Evolutionary conservation across 2,797 vertebrate genomes (phyloP), one percentile per base, ranked within the genome.

Genomic region (Rhynchotus rufescens): DNA sequence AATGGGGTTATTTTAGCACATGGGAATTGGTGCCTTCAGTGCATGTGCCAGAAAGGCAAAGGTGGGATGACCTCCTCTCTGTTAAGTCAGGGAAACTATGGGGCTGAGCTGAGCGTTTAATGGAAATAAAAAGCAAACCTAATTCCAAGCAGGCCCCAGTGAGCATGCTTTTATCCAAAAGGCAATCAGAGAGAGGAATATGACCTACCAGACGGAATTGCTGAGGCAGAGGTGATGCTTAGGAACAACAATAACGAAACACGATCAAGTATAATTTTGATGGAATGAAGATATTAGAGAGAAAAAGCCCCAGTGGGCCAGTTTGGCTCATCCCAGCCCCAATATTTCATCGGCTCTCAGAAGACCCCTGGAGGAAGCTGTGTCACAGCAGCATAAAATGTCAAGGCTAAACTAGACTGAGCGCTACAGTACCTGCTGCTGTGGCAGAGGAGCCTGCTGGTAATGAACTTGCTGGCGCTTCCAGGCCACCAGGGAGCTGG

Each of bases 181-280:
- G 90, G 88, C 96, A 96, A 95, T 95, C 96, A 95, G 89, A 88
- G 84, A 94, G 80, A 92, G 89, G 92, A 96, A 93, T 92, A 91
- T 94, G 92, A 96, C 95, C 89, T 85, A 92, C 96, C 97, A 97
- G 95, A 94, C 84, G 93, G 95, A 96, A 93, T 65, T 93, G 92
- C 95, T 73, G 91, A 95, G 86, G 80, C 91, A 96, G 93, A 94
- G 79, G 83, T 96, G 89, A 95, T 89, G 95, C 90, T 91, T 86
- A 91, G 79, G 94, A 89, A 95, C 92, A 88, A 89, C 95, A 92
- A 94, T 88, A 94, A 91, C 1, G 19, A 82, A 81, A 93, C 80
- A 40, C 3, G 9, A 96, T 93, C 72, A 68, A 92, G 92, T 92
- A 92, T 86, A 89, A 89, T 96, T 94, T 93, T 93, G 90, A 94